Conservation (phyloP, 2,888 invertebrate species). For the Steinernema hermaphroditum region DNA sequence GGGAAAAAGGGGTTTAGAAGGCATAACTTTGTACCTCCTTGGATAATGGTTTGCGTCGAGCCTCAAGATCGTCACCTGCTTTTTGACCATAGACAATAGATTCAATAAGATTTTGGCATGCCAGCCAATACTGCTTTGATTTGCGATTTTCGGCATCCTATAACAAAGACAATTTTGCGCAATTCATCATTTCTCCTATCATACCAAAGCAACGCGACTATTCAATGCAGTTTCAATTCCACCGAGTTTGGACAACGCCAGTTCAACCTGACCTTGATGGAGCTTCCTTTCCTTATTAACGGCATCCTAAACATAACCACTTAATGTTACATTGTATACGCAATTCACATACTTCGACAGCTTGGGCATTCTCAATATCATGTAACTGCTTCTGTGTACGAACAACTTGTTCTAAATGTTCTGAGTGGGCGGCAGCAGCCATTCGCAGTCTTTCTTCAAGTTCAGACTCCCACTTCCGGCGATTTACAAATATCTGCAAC, state of each 20-base stretch:
- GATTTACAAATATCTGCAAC: not conserved
- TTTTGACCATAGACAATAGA: constrained; percentile 72
- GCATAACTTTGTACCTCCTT: constrained; percentile 72
- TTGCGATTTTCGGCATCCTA: constrained; percentile 68
- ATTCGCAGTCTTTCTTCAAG: constrained; percentile 79
- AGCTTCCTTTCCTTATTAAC: constrained; percentile 74
- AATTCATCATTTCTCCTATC: not conserved
- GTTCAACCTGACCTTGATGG: constrained; percentile 77
- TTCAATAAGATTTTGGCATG: constrained; percentile 83
- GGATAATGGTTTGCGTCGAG: constrained; percentile 61
- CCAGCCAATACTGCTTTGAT: constrained; percentile 88
- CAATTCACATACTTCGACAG: constrained; percentile 42
- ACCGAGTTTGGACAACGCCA: constrained; percentile 76
- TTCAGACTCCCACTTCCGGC: constrained; percentile 70
- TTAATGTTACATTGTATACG: not conserved
- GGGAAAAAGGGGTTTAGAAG: constrained; percentile 72
- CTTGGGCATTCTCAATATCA: constrained; percentile 48
- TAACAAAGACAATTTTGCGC: constrained; percentile 13
- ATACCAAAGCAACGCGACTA: constrained; percentile 61
- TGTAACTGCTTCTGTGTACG: constrained; percentile 52
- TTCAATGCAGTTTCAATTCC: constrained; percentile 79
- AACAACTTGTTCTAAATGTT: constrained; percentile 47
- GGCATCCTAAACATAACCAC: constrained; percentile 69
- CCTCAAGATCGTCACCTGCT: constrained; percentile 65
- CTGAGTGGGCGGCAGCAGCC: constrained; percentile 74